Base-by-base conservation (phyloP, 2,888 invertebrate species). In the Margaritifera margaritifera region DNA sequence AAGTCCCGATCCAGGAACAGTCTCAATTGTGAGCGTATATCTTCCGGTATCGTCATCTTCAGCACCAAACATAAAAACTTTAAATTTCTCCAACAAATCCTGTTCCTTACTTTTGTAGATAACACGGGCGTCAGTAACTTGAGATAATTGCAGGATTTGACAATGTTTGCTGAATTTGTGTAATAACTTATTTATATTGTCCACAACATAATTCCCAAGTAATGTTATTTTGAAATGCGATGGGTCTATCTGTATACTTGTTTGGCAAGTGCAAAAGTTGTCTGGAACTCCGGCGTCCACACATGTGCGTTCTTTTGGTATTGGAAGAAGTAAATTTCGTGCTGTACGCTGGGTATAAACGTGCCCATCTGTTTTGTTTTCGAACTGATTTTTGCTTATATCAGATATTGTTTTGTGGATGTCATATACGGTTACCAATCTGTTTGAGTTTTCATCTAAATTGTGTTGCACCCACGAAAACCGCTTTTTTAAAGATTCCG, bases 201-300 rank as follows among this genome's bases (percentile, higher is more conserved):
- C 86, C 0, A 96, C 92, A 50, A 95, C 90, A 77, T 92, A 92
- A 0, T 90, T 85, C 0, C 94, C 81, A 55, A 93, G 93, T 51
- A 92, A 90, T 11, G 90, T 86, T 0, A 94, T 93, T 15, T 90
- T 86, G 0, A 88, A 80, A 77, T 93, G 92, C 31, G 92, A 91
- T 0, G 90, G 89, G 0, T 92, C 86, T n/a, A 95, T 86, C 75
- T 92, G 91, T 61, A 90, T 90, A 64, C 93, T 93, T 68, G 92
- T 92, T 85, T 95, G 94, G 80, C 97, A 97, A 27, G 95, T 94
- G 88, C 97, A 97, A 94, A 94, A 97, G 87, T 96, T 95, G 51
- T 93, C 93, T 0, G 93, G 93, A 69, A 97, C 95, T 0, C 92
- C 93, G 0, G 96, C 96, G 69, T 92, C 91, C 64, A 92, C 91